phyloP scores from a whole-genome alignment of 2,797 vertebrate genomes.

The Lagothrix lagotricha region DNA sequence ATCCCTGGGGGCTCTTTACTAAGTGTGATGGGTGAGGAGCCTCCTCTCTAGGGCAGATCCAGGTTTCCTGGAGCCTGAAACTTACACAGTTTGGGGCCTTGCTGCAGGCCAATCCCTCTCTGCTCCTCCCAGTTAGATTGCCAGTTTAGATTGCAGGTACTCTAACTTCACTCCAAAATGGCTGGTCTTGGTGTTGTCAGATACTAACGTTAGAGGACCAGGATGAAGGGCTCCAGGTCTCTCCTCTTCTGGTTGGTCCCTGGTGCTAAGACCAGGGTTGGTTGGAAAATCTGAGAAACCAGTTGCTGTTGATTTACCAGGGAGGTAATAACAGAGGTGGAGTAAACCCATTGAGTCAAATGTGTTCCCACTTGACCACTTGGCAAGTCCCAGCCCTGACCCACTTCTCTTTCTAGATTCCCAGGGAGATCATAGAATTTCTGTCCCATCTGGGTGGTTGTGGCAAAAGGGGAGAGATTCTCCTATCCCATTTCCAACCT shows the following conservation, averaged over 20 bases:
- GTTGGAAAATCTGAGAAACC: not conserved
- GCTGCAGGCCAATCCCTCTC: not conserved
- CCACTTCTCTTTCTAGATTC: not conserved
- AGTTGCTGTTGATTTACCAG: not conserved
- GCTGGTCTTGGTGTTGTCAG: not conserved
- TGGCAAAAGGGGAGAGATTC: not conserved
- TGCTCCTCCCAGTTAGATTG: not conserved
- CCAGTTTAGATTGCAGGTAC: not conserved
- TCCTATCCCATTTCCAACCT: not conserved
- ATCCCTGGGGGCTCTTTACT: not conserved
- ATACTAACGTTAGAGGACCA: not conserved
- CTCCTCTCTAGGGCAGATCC: not conserved
- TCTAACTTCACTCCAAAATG: not conserved
- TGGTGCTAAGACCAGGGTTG: not conserved
- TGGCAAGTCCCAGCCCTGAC: not conserved
- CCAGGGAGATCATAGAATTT: not conserved
- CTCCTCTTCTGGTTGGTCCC: not conserved
- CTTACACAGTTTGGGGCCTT: fast-evolving
- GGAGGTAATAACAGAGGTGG: not conserved
- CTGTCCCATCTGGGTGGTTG: not conserved
- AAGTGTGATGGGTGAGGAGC: not conserved
- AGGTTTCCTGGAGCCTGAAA: not conserved
- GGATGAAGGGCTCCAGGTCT: not conserved
- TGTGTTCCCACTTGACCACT: not conserved
- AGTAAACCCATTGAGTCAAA: not conserved